Base-by-base conservation (phyloP, 2,113 vertebrate species). In the Scopus umbretta region DNA sequence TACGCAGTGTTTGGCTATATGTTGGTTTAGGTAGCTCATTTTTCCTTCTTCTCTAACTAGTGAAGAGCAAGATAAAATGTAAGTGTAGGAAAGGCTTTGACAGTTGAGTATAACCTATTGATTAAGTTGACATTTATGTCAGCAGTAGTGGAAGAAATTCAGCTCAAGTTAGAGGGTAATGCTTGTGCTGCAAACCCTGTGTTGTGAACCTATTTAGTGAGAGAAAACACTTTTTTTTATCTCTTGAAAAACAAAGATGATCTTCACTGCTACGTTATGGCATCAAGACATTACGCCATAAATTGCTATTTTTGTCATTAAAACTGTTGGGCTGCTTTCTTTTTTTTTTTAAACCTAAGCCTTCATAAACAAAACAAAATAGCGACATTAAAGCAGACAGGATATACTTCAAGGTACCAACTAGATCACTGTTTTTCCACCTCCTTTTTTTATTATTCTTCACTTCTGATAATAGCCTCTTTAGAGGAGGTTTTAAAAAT, bases 391-490 rank as follows among this genome's bases (percentile, higher is more conserved):
- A 86, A 94, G 73, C 47, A 93, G 90, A 79, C 0, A 6, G 56
- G 38, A 30, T 75, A 68, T 81, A 75, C 87, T 94, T 95, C 70
- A 94, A 86, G 81, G 53, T 80, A 70, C 81, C 0, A 9, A 62
- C 53, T 85, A 76, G 27, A 80, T 95, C 43, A n/a, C 71, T 90
- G 76, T 42, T 88, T 93, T 85, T 20, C 36, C 38, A 81, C 78
- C 70, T 95, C 27, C 38, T 82, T 36, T 86, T 94, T 96, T 93
- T 94, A 91, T 96, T 96, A 68, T 92, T 91, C 61, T 81, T 92
- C 17, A 15, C 86, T 93, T 89, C 80, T 89, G 73, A 72, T 91
- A 88, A 87, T 80, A 75, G 53, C 76, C 89, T 78, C 56, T 95
- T 92, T 66, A 87, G 66, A 53, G 50, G 20, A 78, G 73, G 65